A percentile compares a stretch with the other conserved stretches of the same genome.
Conservation (phyloP, 2,888 invertebrate species). For the Tromatobia lineatoria region DNA sequence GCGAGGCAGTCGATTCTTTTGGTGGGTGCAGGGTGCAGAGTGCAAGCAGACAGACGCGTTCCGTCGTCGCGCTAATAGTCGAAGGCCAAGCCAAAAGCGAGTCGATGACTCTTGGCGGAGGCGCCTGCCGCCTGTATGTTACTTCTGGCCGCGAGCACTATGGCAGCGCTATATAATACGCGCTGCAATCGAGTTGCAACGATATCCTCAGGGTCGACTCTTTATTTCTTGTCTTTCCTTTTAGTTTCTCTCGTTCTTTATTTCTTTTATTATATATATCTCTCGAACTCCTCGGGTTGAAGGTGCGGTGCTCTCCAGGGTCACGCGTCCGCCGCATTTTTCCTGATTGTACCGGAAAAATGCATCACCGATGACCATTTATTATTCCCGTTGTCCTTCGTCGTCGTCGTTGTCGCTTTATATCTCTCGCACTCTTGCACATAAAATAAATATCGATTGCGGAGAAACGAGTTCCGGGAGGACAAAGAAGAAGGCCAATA, state of each 20-base stretch:
- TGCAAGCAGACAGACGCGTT: conserved; percentile 28
- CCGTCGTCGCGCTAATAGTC: conserved; percentile 75
- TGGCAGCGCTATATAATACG: conserved; percentile 63
- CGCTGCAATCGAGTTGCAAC: conserved; percentile 65
- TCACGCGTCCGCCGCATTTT: conserved; percentile 62
- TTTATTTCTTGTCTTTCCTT: conserved; percentile 46
- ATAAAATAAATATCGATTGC: conserved; percentile 55
- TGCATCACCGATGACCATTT: conserved; percentile 68
- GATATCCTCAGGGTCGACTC: conserved; percentile 64
- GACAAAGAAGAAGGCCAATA: conserved; percentile 30
- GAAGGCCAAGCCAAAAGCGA: conserved; percentile 79
- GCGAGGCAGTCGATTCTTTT: conserved; percentile 29
- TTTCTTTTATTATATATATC: conserved; percentile 36
- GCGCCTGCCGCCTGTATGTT: conserved; percentile 64
- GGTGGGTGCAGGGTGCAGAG: conserved; percentile 26
- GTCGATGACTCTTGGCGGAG: conserved; percentile 77
- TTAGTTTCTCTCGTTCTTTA: conserved; percentile 41
- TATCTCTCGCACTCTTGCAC: background rate
- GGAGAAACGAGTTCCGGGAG: conserved; percentile 67
- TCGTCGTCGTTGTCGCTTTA: conserved; percentile 34
- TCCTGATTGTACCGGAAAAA: conserved; percentile 51
- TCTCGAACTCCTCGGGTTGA: conserved; percentile 65
- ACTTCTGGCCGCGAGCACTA: conserved; percentile 55
- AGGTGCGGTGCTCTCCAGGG: conserved; percentile 67
- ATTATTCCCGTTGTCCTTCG: conserved; percentile 69